Evolutionary conservation across 2,797 vertebrate species (phyloP).

Genomic region (Diglossa cyanea): DNA sequence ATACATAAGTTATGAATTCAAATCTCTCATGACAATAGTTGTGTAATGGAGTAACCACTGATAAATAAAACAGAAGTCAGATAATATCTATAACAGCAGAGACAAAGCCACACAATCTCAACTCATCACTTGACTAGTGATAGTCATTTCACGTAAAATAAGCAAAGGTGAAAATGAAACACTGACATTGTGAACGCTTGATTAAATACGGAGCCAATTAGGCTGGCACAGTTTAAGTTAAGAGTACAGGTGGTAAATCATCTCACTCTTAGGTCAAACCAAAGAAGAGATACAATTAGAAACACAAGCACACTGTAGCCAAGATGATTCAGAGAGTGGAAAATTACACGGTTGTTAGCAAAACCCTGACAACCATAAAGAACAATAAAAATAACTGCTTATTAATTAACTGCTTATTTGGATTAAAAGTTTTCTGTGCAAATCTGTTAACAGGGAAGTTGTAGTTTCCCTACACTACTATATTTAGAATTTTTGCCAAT

Average conservation of each 20-base stretch:
- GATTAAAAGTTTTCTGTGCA: slow-evolving; percentile 15
- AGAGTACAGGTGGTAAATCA: slow-evolving; percentile 40
- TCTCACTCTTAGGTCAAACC: slow-evolving; percentile 35
- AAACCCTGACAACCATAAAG: background rate
- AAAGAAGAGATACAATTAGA: slow-evolving; percentile 42
- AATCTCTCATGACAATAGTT: background rate
- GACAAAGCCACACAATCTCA: background rate
- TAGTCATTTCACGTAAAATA: slow-evolving; percentile 4
- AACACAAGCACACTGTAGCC: slow-evolving; percentile 37
- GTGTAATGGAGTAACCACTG: background rate
- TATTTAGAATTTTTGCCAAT: background rate
- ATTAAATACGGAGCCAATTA: slow-evolving; percentile 41
- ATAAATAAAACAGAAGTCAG: background rate
- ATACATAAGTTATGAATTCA: background rate
- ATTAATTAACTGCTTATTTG: slow-evolving; percentile 29
- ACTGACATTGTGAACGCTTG: background rate
- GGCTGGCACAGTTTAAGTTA: slow-evolving; percentile 4
- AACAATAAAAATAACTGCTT: background rate
- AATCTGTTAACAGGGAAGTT: background rate
- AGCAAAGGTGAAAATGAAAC: slow-evolving; percentile 35
- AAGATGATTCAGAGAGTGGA: slow-evolving; percentile 8
- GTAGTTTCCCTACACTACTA: background rate
- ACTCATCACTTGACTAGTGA: background rate
- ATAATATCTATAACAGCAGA: background rate
- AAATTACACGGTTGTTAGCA: slow-evolving; percentile 55